Conservation (phyloP, 2,888 invertebrate genomes). For the Melieria crassipennis region DNA sequence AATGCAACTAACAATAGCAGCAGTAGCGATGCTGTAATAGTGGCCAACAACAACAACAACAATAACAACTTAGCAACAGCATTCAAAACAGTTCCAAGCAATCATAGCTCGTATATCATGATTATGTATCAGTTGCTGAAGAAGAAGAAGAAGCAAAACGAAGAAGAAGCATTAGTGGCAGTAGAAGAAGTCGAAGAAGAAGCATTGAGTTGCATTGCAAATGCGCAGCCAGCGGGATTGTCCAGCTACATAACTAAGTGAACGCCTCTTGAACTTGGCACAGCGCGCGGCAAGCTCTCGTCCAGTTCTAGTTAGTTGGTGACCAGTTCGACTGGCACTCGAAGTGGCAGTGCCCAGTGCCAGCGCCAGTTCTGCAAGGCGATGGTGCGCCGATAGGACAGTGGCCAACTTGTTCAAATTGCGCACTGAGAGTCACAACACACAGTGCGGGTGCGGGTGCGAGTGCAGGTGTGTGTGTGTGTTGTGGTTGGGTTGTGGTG, state of each 20-base stretch:
- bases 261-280: constrained; percentile 3
- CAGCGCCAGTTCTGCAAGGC: constrained; percentile 13
- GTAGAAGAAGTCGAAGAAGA: not conserved
- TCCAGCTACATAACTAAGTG: not conserved
- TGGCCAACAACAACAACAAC: constrained; percentile 10
- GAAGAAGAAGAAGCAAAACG: constrained; percentile 15
- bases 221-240: too few relatives aligned
- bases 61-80: constrained; percentile 9
- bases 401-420: too few relatives aligned
- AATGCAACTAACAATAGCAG: not conserved
- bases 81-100: constrained; percentile 38
- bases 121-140: constrained; percentile 45
- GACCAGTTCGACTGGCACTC: not conserved
- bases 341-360: not conserved
- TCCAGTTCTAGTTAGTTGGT: too few relatives aligned
- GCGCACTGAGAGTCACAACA: too few relatives aligned
- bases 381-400: too few relatives aligned
- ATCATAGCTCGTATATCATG: constrained; percentile 56
- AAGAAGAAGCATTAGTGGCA: not conserved
- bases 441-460: too few relatives aligned
- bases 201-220: not conserved
- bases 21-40: not conserved
- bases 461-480: not conserved
- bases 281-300: too few relatives aligned
- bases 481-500: not conserved